Conservation (phyloP, 2,113 vertebrate species). For the Mirounga angustirostris region DNA sequence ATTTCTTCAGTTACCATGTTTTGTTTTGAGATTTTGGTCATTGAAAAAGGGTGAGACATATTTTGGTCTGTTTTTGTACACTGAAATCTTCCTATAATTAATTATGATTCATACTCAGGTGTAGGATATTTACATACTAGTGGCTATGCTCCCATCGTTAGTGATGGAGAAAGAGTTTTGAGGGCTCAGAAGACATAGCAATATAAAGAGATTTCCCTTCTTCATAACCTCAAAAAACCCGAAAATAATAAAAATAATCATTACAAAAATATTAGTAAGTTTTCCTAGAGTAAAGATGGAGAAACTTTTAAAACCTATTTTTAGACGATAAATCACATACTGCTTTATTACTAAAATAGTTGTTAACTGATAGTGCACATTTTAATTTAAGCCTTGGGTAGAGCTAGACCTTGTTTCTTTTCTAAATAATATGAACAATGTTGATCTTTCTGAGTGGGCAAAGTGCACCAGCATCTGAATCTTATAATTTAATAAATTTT, state of each 20-base stretch:
- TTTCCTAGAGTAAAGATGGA: not conserved
- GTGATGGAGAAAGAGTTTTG: not conserved
- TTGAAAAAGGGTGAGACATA: not conserved
- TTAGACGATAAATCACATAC: not conserved
- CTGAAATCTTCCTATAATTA: not conserved
- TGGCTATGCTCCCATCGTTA: not conserved
- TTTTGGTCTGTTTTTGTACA: not conserved
- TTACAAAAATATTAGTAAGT: not conserved
- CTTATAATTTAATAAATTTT: not conserved
- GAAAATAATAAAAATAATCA: not conserved
- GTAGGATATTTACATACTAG: not conserved
- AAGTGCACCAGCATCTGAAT: not conserved
- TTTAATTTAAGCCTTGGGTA: not conserved
- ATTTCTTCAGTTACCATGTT: not conserved
- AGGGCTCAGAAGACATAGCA: not conserved
- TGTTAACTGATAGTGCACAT: not conserved
- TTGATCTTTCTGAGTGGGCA: slow-evolving; percentile 62
- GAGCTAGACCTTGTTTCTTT: not conserved
- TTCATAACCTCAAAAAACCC: not conserved
- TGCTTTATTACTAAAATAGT: not conserved
- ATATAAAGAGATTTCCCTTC: not conserved
- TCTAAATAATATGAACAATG: slow-evolving; percentile 40
- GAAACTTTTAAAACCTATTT: not conserved
- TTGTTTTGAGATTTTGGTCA: not conserved
- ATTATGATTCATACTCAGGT: too few species aligned